phyloP scores from a whole-genome alignment of 2,797 vertebrate genomes.

The Gallinago solitaria region DNA sequence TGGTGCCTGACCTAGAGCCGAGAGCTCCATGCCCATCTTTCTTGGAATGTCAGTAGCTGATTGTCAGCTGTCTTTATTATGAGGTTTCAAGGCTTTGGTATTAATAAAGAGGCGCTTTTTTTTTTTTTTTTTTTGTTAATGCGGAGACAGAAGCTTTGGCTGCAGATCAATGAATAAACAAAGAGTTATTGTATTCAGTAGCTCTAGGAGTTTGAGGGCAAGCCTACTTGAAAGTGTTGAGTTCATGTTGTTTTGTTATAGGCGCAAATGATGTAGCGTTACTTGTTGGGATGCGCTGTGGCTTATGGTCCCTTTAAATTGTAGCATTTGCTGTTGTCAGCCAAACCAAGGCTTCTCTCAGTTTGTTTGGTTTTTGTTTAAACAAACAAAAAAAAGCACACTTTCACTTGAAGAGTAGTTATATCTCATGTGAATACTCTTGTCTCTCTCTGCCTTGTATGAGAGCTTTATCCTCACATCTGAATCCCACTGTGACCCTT shows the following conservation, averaged over 20 bases:
- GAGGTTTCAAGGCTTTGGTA: slow-evolving; percentile 59
- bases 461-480: neutral
- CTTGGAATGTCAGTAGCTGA: slow-evolving; percentile 5
- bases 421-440: neutral
- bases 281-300: slow-evolving; percentile 7
- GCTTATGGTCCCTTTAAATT: neutral
- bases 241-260: slow-evolving; percentile 44
- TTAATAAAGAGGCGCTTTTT: neutral
- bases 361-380: neutral
- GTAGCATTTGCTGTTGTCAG: neutral
- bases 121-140: neutral
- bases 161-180: slow-evolving; percentile 57
- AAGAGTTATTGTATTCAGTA: slow-evolving; percentile 61
- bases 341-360: neutral
- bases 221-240: slow-evolving; percentile 55
- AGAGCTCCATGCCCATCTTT: slow-evolving; percentile 38
- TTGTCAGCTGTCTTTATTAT: slow-evolving; percentile 58
- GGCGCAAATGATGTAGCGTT: slow-evolving; percentile 6
- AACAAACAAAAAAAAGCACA: neutral
- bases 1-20: slow-evolving; percentile 20
- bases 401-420: slow-evolving; percentile 16
- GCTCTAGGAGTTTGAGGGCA: slow-evolving; percentile 55
- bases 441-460: neutral
- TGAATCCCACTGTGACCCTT: neutral
- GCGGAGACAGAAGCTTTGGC: slow-evolving; percentile 60